Conservation (phyloP, 2,888 invertebrate species). For the Cataglyphis cursor region DNA sequence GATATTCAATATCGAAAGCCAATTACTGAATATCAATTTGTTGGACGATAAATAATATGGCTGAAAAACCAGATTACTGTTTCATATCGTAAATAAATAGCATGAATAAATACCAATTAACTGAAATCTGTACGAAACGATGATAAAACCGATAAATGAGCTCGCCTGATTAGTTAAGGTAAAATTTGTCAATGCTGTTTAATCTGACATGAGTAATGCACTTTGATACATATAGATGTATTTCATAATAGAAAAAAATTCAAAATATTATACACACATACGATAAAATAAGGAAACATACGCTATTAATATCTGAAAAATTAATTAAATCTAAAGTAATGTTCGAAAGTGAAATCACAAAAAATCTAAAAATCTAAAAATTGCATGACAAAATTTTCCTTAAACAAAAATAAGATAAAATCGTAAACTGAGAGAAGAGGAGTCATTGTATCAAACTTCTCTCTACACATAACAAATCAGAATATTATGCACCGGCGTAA, state of each 20-base stretch:
- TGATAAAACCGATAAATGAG: constrained; percentile 41
- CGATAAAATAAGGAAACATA: background rate
- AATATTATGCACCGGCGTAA: constrained; percentile 24
- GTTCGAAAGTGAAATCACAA: background rate
- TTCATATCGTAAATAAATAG: constrained; percentile 37
- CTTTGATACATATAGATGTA: background rate
- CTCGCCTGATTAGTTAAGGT: constrained; percentile 22
- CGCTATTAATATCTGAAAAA: background rate
- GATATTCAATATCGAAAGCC: constrained; percentile 49
- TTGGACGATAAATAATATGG: constrained; percentile 28
- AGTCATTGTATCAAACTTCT: background rate
- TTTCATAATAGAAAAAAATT: constrained; percentile 8
- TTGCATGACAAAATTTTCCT: background rate
- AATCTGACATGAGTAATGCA: constrained; percentile 17
- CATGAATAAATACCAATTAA: constrained; percentile 38
- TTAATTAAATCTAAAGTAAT: background rate
- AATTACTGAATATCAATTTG: constrained; percentile 52
- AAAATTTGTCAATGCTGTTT: constrained; percentile 40
- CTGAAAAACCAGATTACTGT: constrained; percentile 29
- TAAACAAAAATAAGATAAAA: background rate
- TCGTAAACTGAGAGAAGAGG: background rate
- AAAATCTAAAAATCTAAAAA: background rate
- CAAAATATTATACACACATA: background rate
- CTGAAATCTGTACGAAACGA: constrained; percentile 29
- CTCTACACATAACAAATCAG: background rate